A percentile compares a stretch with the other conserved stretches of the same genome.
These are phyloP conservation scores for Hetaerina americana DNA, from an alignment of 1,140 invertebrate species.

Conservation along the genomic window DNA sequence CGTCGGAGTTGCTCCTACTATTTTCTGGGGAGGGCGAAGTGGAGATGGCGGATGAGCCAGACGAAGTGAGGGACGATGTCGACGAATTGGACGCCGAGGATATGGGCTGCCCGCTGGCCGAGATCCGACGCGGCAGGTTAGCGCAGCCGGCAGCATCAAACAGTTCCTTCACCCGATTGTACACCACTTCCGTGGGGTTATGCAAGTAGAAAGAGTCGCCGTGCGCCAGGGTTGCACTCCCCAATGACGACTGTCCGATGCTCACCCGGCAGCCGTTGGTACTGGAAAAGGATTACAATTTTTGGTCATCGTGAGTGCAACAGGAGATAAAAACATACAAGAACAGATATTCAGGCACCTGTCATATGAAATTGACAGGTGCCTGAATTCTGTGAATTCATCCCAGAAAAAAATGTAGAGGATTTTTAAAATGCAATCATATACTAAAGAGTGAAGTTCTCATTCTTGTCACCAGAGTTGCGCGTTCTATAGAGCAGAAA, in stretches of 20 bases:
- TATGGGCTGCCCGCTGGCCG: neutral
- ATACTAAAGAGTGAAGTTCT: too few species aligned
- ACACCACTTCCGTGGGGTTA: conserved; percentile 58
- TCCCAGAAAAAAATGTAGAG: too few species aligned
- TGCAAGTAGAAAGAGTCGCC: conserved; percentile 62
- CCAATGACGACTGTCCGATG: neutral
- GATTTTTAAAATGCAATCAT: too few species aligned
- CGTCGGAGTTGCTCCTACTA: neutral
- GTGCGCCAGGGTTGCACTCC: neutral
- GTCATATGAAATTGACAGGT: too few species aligned
- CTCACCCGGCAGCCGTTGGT: neutral
- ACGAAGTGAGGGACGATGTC: neutral
- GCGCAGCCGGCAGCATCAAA: conserved; percentile 36
- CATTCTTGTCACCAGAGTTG: too few species aligned
- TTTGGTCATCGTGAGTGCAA: too few species aligned
- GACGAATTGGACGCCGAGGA: neutral
- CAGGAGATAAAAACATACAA: neutral
- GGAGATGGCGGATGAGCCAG: neutral
- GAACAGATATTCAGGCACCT: too few species aligned
- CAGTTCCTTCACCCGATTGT: conserved; percentile 62
- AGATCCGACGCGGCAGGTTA: neutral
- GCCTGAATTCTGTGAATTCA: too few species aligned
- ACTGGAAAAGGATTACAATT: too few species aligned
- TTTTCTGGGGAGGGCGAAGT: neutral
- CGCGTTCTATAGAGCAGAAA: too few species aligned